A percentile compares a stretch with the other conserved stretches of the same genome.
phyloP scores from a whole-genome alignment of 2,797 vertebrate genomes.

The Ctenopoma kingsleyae region DNA sequence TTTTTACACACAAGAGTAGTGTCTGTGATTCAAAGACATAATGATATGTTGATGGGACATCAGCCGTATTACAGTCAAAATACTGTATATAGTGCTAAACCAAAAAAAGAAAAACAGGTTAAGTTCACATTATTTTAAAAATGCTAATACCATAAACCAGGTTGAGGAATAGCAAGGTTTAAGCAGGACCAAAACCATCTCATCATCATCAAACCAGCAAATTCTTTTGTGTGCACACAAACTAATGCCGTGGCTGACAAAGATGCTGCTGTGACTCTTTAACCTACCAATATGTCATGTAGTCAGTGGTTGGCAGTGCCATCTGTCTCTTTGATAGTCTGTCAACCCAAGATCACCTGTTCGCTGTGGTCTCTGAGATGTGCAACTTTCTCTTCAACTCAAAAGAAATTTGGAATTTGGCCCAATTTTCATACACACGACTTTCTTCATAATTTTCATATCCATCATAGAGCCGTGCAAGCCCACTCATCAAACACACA shows the following conservation, averaged over 20 bases:
- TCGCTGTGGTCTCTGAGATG: constrained; percentile 11
- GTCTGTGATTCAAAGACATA: too few species aligned
- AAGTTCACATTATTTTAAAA: too few species aligned
- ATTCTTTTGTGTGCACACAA: constrained; percentile 2
- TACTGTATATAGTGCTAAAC: too few species aligned
- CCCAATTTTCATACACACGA: not conserved
- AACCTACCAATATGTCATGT: constrained; percentile 43
- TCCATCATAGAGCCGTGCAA: not conserved
- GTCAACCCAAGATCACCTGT: constrained; percentile 36
- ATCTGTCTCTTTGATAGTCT: constrained; percentile 61
- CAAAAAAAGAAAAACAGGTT: too few species aligned
- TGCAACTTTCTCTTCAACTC: constrained; percentile 13
- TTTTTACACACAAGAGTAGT: too few species aligned
- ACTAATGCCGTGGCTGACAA: constrained; percentile 21
- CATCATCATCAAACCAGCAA: constrained; percentile 17
- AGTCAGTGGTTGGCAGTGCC: constrained; percentile 34
- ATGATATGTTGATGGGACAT: not conserved
- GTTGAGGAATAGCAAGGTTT: not conserved
- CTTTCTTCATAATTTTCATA: not conserved
- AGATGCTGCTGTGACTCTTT: constrained; percentile 47
- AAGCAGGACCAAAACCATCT: constrained; percentile 2
- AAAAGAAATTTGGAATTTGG: constrained; percentile 21
- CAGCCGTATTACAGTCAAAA: not conserved
- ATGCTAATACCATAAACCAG: not conserved
- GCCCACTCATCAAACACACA: not conserved